Conservation (phyloP, 2,113 vertebrate genomes). For the Xiphorhynchus elegans region DNA sequence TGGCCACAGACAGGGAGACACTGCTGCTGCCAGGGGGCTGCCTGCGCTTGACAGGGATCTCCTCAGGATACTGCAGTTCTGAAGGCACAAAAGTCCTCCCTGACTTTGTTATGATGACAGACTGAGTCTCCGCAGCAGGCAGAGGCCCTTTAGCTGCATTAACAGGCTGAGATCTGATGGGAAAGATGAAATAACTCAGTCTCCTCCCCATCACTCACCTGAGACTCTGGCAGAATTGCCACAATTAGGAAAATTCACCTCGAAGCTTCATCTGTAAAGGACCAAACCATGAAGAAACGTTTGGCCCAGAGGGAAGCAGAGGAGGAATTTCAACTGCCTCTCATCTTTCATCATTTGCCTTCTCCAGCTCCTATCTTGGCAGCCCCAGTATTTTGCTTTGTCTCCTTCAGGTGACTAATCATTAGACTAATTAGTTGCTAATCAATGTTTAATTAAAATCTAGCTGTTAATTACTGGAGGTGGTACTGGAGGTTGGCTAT, state of each 20-base stretch:
- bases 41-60: fast-evolving
- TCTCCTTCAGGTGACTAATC: slow-evolving; percentile 84
- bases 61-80: not conserved
- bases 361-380: slow-evolving; percentile 38
- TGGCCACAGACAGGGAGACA: not conserved
- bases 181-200: slow-evolving; percentile 64
- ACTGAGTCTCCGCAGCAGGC: slow-evolving; percentile 35
- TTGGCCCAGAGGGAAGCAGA: slow-evolving; percentile 68
- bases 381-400: slow-evolving; percentile 70
- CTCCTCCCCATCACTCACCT: slow-evolving; percentile 71
- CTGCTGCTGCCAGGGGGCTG: not conserved
- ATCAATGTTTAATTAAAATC: slow-evolving; percentile 94
- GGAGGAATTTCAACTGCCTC: slow-evolving; percentile 67
- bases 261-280: slow-evolving; percentile 79
- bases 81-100: not conserved
- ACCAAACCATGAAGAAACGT: slow-evolving; percentile 69
- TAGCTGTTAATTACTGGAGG: slow-evolving; percentile 84
- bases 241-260: slow-evolving; percentile 79
- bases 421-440: slow-evolving; percentile 89
- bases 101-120: slow-evolving; percentile 37
- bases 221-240: slow-evolving; percentile 72
- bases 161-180: slow-evolving; percentile 78
- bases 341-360: slow-evolving; percentile 73
- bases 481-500: slow-evolving; percentile 69
- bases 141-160: slow-evolving; percentile 59